Evolutionary conservation across 2,888 invertebrate genomes (phyloP), one percentile per base, ranked within the genome.

Genomic region (Hypomecis punctinalis): DNA sequence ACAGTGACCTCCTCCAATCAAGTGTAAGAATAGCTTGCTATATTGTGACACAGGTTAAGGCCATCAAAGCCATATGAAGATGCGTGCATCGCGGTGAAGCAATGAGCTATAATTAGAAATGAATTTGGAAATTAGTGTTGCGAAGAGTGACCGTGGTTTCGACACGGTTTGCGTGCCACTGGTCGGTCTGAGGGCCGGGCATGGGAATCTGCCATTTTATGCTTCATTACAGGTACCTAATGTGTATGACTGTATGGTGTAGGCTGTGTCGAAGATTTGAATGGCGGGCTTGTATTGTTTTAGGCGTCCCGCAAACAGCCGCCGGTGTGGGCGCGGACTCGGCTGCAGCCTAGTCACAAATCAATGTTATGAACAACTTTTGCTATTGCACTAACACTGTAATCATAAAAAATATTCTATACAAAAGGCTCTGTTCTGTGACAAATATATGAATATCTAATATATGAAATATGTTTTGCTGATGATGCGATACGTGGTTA

Each of bases 11-110:
- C 40, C 52, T 3, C 10, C 23, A 10, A 1, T 4, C 40, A 23
- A 40, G 6, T 40, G 6, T 0, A 49, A 0, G 23, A n/a, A 9
- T 39, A 23, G 23, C 1, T 39, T 52, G 6, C 23, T 23, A 6
- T 35, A 23, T 40, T 42, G 6, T 40, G 49, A 37, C 54, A 45
- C 64, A 57, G 72, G 70, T 71, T 54, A 67, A 71, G 70, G 68
- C 39, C 47, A 43, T 48, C 49, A 39, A 13, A 37, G 53, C 48
- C 49, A 61, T 61, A 64, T 61, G 63, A 65, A 69, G 66, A 69
- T 39, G 63, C 65, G 67, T 56, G 46, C 57, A 61, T 39, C 10
- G 48, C 52, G 55, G 45, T 72, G 67, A 57, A 54, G 71, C 63
- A 68, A 69, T 23, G 33, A 46, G 46, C n/a, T 61, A 66, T 57